phyloP scores from a whole-genome alignment of 2,113 vertebrate species.

The Fulica atra region DNA sequence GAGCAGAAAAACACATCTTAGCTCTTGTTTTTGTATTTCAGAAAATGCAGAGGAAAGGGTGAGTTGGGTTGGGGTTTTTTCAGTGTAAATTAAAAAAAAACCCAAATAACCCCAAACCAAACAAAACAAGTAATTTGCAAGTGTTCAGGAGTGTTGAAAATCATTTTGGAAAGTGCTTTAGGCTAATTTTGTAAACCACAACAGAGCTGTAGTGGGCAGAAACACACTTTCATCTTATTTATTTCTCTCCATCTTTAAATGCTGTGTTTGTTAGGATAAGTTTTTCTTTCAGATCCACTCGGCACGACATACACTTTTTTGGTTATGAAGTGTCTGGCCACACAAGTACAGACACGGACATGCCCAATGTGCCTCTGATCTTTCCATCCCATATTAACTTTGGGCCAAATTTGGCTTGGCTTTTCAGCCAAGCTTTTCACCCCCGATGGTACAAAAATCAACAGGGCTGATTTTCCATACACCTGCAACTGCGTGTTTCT shows the following conservation, averaged over 20 bases:
- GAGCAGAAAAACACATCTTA: not conserved
- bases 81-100: not conserved
- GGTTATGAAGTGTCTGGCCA: not conserved
- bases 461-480: not conserved
- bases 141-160: constrained; percentile 23
- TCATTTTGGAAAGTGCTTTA: constrained; percentile 14
- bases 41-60: not conserved
- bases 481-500: not conserved
- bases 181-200: constrained; percentile 37
- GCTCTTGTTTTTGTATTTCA: not conserved
- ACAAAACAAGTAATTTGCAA: constrained; percentile 21
- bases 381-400: not conserved
- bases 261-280: not conserved
- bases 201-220: not conserved
- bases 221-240: constrained; percentile 46
- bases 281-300: not conserved
- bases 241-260: not conserved
- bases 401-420: not conserved
- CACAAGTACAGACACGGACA: not conserved
- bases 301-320: not conserved
- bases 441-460: not conserved
- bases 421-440: not conserved
- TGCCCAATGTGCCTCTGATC: not conserved
- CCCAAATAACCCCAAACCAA: not conserved
- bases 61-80: not conserved